phyloP scores from a whole-genome alignment of 2,113 vertebrate genomes.

The Spizaetus ornatus region DNA sequence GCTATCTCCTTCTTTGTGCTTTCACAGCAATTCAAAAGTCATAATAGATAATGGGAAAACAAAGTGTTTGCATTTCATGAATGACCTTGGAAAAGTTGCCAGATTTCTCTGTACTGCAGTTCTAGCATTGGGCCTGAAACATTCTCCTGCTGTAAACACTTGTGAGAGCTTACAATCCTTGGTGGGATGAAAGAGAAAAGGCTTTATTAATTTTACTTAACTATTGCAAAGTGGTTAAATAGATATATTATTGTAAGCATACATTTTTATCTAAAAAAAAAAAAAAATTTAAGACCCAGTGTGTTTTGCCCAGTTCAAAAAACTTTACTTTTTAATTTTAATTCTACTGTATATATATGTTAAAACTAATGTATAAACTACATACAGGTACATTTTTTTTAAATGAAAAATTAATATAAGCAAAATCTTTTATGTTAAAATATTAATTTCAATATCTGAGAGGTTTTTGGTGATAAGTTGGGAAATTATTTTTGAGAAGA shows the following conservation, averaged over 20 bases:
- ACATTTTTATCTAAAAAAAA: background rate
- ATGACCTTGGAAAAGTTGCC: slow-evolving; percentile 28
- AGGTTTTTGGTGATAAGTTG: accelerated
- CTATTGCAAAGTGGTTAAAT: background rate
- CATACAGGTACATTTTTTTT: accelerated
- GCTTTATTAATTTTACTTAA: background rate
- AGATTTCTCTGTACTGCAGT: background rate
- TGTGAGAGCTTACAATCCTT: background rate
- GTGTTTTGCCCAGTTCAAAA: background rate
- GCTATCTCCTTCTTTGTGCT: slow-evolving; percentile 24
- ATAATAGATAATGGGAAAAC: slow-evolving; percentile 43
- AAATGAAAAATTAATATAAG: background rate
- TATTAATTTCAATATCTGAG: background rate
- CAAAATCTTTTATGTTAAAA: background rate
- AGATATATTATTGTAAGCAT: background rate
- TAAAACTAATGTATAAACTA: background rate
- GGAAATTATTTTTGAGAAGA: background rate
- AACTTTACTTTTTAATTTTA: background rate
- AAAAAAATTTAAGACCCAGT: background rate
- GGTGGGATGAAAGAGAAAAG: background rate
- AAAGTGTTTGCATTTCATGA: slow-evolving; percentile 32
- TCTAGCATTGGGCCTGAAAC: background rate
- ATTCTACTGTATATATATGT: background rate
- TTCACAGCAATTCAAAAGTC: slow-evolving; percentile 42
- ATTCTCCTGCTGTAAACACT: background rate